Evolutionary conservation across 2,888 invertebrate species (phyloP).

Genomic region (Phaedon cochleariae): DNA sequence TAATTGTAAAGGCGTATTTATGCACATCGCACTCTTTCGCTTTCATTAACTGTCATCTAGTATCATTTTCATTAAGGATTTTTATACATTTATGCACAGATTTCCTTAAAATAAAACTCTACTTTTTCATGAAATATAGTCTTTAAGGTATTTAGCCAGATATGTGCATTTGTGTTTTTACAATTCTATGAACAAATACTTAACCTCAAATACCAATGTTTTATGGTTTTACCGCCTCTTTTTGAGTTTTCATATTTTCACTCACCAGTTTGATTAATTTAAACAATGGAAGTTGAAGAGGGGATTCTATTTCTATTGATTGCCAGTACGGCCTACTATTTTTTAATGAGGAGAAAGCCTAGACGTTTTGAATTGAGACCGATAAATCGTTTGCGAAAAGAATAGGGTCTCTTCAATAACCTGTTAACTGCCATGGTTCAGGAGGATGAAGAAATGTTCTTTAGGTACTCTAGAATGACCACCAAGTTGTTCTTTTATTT

Average conservation of each 20-base stretch:
- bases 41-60: not conserved
- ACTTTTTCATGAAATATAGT: no score
- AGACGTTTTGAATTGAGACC: not conserved
- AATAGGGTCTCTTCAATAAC: not conserved
- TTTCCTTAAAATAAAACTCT: no score
- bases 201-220: no score
- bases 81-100: not conserved
- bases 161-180: no score
- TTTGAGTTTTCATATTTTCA: no score
- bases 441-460: no score
- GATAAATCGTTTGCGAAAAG: not conserved
- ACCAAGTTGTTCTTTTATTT: not conserved
- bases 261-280: no score
- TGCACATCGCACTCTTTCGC: not conserved
- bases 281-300: not conserved
- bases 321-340: not conserved
- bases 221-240: no score
- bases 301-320: not conserved
- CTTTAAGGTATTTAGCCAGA: no score
- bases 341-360: not conserved
- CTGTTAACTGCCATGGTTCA: not conserved
- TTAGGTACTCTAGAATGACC: not conserved
- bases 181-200: no score
- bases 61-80: not conserved
- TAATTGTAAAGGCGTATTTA: not conserved